A percentile compares a stretch with the other conserved stretches of the same genome.
Evolutionary conservation across 2,888 invertebrate genomes (phyloP).

Genomic region (Ophion ellenae): DNA sequence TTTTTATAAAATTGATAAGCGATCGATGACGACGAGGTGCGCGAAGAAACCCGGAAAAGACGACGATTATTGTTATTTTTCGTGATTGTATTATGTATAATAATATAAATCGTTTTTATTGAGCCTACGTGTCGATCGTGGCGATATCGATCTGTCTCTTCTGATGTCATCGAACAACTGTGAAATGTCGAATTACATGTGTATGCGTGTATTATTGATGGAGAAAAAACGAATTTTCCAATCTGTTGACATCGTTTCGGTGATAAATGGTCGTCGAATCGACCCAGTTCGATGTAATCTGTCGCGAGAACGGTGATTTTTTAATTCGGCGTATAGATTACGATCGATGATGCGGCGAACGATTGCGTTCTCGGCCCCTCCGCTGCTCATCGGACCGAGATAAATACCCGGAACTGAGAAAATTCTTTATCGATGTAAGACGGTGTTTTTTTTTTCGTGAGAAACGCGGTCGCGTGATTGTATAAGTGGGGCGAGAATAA

Average conservation of each 20-base stretch:
- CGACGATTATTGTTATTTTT: conserved; percentile 22
- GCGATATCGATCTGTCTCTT: conserved; percentile 1
- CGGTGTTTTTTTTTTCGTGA: not conserved
- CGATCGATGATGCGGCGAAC: conserved; percentile 41
- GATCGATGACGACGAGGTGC: conserved; percentile 20
- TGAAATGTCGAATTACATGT: not conserved
- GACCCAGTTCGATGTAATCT: conserved; percentile 61
- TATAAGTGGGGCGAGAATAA: conserved; percentile 1
- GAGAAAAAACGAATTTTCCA: conserved; percentile 19
- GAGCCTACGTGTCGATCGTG: conserved; percentile 15
- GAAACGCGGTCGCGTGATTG: conserved; percentile 1
- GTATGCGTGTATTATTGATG: not conserved
- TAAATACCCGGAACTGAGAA: conserved; percentile 8
- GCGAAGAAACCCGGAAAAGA: conserved; percentile 58
- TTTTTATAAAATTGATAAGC: not conserved
- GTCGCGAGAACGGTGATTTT: conserved; percentile 34
- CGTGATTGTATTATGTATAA: not conserved
- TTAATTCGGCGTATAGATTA: conserved; percentile 1
- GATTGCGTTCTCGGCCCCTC: conserved; percentile 1
- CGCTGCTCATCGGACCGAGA: not conserved
- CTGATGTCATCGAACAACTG: conserved; percentile 6
- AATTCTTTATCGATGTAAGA: conserved; percentile 11
- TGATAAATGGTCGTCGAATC: conserved; percentile 32
- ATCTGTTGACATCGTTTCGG: conserved; percentile 44
- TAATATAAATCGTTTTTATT: conserved; percentile 11